Evolutionary conservation across 2,113 vertebrate species (phyloP).

Genomic region (Oenanthe melanoleuca): DNA sequence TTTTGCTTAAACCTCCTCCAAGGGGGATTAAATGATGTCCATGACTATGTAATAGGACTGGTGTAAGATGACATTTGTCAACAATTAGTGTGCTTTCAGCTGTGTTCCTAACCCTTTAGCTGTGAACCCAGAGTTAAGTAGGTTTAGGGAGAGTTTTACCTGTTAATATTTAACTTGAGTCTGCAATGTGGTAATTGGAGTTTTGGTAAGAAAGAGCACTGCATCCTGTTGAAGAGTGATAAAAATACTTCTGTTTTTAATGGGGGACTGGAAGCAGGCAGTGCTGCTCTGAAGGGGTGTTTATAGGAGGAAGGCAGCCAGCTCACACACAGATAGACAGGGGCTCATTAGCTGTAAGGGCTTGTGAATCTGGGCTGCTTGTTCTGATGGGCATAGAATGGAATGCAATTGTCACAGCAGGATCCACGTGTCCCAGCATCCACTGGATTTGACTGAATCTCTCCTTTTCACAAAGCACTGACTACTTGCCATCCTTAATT

Average conservation of each 20-base stretch:
- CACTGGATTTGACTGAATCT: background rate
- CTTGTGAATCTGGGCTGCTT: background rate
- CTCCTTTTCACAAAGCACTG: no score
- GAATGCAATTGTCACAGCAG: background rate
- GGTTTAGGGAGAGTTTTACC: background rate
- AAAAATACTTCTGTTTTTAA: background rate
- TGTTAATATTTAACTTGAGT: background rate
- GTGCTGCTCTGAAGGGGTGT: background rate
- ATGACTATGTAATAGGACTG: background rate
- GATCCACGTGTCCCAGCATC: accelerated
- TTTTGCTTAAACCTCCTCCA: background rate
- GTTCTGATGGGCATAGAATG: background rate
- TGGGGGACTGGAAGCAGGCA: background rate
- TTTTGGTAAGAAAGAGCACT: background rate
- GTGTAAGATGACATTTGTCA: background rate
- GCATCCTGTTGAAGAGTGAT: background rate
- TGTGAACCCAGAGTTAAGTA: background rate
- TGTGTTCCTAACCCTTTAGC: background rate
- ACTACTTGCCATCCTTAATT: background rate
- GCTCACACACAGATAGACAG: background rate
- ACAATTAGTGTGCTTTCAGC: background rate
- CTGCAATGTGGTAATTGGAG: background rate
- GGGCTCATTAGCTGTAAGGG: background rate
- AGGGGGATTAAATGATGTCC: background rate
- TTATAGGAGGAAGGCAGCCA: background rate